A percentile compares a stretch with the other conserved stretches of the same genome.
These are phyloP conservation scores for Sciurus niger DNA, from an alignment of 2,113 vertebrate genomes.

Conservation along the genomic window DNA sequence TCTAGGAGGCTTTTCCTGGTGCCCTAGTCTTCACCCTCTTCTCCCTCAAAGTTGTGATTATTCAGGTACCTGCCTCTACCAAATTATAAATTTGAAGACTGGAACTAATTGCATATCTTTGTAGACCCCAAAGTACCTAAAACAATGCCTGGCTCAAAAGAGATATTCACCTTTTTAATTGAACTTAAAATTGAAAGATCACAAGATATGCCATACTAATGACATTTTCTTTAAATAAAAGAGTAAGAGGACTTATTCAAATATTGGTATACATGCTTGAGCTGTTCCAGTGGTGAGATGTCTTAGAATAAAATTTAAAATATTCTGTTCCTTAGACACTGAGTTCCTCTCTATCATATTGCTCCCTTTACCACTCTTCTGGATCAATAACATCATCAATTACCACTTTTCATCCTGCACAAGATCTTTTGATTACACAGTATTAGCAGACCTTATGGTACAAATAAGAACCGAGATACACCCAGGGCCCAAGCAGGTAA, in stretches of 20 bases:
- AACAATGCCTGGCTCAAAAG: background rate
- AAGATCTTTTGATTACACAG: background rate
- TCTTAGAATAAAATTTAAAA: conserved; percentile 33
- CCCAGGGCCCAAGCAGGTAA: background rate
- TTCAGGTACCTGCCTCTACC: background rate
- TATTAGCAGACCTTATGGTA: background rate
- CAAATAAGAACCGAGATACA: background rate
- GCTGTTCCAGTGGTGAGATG: background rate
- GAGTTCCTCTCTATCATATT: background rate
- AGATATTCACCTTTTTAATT: background rate
- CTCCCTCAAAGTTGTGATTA: background rate
- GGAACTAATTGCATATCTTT: background rate
- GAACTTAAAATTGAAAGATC: background rate
- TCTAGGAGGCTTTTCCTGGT: background rate
- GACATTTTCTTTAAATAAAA: background rate
- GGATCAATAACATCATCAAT: background rate
- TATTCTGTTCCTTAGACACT: conserved; percentile 4
- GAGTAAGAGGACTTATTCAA: background rate
- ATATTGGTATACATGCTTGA: background rate
- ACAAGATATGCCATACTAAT: background rate
- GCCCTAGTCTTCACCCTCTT: background rate
- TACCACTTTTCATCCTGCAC: background rate
- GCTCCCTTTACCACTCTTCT: background rate
- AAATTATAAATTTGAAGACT: background rate
- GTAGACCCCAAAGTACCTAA: background rate